A percentile compares a stretch with the other conserved stretches of the same genome.
These are phyloP conservation scores for Ceraclea dissimilis DNA, from an alignment of 2,888 invertebrate genomes.

Conservation along the genomic window DNA sequence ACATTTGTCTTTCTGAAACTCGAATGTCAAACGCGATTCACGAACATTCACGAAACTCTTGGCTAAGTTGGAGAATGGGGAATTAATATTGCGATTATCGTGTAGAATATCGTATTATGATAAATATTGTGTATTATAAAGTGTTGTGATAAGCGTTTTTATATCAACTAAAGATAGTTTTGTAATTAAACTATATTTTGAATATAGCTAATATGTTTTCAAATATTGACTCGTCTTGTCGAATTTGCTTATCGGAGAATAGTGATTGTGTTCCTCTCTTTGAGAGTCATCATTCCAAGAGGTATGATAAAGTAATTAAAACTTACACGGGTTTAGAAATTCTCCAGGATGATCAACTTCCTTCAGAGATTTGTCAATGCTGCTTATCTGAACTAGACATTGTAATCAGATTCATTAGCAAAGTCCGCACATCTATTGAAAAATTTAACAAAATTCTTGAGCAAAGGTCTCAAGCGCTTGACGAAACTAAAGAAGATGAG, in stretches of 20 bases:
- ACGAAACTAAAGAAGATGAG: constrained; percentile 7
- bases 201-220: too few species aligned
- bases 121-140: too few species aligned
- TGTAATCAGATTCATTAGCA: constrained; percentile 14
- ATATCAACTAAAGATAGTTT: too few species aligned
- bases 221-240: constrained; percentile 4
- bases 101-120: too few species aligned
- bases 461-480: too few species aligned
- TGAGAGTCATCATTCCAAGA: constrained; percentile 1
- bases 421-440: constrained; percentile 13
- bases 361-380: constrained; percentile 13
- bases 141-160: too few species aligned
- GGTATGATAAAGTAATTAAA: constrained; percentile 12
- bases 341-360: constrained; percentile 14
- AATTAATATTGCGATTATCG: too few species aligned
- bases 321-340: constrained; percentile 15
- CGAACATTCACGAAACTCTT: too few species aligned
- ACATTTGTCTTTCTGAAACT: too few species aligned
- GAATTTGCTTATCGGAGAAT: constrained; percentile 13
- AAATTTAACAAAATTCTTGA: constrained; percentile 7
- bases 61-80: too few species aligned
- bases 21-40: too few species aligned
- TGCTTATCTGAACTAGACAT: constrained; percentile 15
- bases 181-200: too few species aligned
- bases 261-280: constrained; percentile 9